Percentiles rank a stretch among this genome's conserved stretches.
Evolutionary conservation across 2,797 vertebrate genomes (phyloP).

Genomic region (Phalanger gymnotis): DNA sequence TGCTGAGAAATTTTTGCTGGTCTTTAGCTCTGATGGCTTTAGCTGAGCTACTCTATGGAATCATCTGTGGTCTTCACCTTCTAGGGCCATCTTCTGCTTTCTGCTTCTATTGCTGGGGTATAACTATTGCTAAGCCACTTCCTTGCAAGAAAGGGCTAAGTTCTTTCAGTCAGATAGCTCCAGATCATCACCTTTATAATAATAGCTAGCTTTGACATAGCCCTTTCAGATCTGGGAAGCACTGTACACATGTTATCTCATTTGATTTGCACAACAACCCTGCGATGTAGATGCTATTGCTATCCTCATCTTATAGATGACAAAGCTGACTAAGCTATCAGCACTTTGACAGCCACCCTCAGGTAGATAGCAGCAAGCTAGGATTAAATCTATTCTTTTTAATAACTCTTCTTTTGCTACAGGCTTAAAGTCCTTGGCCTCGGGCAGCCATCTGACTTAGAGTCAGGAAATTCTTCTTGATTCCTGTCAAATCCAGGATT

Average conservation of each 20-base stretch:
- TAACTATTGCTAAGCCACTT: neutral
- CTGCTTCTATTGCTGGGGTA: neutral
- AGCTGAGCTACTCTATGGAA: neutral
- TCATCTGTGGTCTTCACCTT: neutral
- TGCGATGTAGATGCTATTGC: neutral
- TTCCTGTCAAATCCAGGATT: neutral
- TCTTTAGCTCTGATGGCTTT: neutral
- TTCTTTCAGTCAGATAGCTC: neutral
- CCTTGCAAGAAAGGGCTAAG: neutral
- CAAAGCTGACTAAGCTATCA: neutral
- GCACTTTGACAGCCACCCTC: neutral
- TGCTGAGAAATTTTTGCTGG: neutral
- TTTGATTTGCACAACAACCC: neutral
- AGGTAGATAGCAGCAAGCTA: neutral
- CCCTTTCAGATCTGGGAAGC: neutral
- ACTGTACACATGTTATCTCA: neutral
- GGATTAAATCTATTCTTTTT: neutral
- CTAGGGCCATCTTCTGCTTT: neutral
- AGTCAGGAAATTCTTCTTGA: neutral
- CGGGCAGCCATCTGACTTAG: neutral
- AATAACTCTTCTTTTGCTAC: neutral
- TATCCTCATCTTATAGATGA: neutral
- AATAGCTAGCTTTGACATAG: neutral
- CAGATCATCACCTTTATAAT: neutral
- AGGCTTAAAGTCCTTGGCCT: neutral